Base-by-base conservation (phyloP, 2,113 vertebrate species). In the Hassar affinis region DNA sequence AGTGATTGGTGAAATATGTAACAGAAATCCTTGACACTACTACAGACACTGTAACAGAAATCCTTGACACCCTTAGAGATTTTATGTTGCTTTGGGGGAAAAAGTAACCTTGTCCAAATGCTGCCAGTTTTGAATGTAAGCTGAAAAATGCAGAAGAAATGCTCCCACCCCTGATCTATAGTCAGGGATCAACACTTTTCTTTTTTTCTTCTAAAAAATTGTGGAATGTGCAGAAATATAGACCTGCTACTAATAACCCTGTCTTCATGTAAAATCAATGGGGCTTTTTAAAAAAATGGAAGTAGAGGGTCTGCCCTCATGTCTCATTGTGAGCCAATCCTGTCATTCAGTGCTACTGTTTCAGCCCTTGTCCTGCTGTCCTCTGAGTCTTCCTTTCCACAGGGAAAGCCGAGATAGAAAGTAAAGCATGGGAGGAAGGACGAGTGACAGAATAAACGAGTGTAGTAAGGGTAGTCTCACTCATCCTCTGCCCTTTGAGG, bases 401-500 rank as follows among this genome's bases (percentile, higher is more conserved):
- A 54, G 47, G 22, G 56, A 64, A 61, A 64, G 56, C 76, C 1
- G 8, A 45, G 30, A 52, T 76, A 35, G 47, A 83, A 64, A 76
- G 45, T 56, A 81, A 81, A 71, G 49, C 51, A 20, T 2, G 8
- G 11, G 57, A 83, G 78, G 80, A 64, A 82, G 86, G 85, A 47
- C 78, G 79, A 88, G 82, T 76, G 68, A 68, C 56, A 77, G 61
- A 64, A 77, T 75, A 54, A 77, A 81, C n/a, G 62, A 85, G 69
- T 64, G 49, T 42, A 80, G n/a, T 33, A 18, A 64, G 71, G 79
- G 38, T 75, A 83, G 77, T 79, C 18, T 52, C 57, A 72, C 68
- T 66, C 49, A 62, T 80, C 61, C 81, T 78, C 64, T 85, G 88
- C 88, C 89, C 87, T 89, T 82, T n/a, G 81, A 92, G 88, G 87